A percentile compares a stretch with the other conserved stretches of the same genome.
These are phyloP conservation scores for Steinernema feltiae DNA, from an alignment of 1,140 invertebrate species.

Conservation along the genomic window DNA sequence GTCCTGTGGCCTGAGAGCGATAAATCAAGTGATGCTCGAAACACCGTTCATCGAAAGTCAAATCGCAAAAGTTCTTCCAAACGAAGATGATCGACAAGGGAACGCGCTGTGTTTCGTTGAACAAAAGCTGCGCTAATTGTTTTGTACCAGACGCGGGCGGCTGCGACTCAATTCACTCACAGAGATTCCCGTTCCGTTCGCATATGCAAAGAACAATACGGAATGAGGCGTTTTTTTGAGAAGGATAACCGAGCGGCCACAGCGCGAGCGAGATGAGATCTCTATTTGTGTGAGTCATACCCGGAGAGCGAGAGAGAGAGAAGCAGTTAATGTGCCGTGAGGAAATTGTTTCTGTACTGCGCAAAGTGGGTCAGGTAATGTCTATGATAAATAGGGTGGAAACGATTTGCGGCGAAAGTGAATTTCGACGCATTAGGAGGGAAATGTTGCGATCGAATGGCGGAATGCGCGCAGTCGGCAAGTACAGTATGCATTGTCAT, in stretches of 20 bases:
- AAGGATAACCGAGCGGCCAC: background rate
- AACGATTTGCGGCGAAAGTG: conserved; percentile 1
- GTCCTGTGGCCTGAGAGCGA: background rate
- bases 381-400: conserved; percentile 8
- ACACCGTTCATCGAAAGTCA: background rate
- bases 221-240: background rate
- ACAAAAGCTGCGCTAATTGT: background rate
- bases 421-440: background rate
- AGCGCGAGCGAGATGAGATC: background rate
- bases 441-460: background rate
- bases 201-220: background rate
- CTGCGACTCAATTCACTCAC: background rate
- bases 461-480: background rate
- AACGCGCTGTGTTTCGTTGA: no score
- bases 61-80: background rate
- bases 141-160: background rate
- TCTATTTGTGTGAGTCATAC: no score
- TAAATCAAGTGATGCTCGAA: no score
- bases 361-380: background rate
- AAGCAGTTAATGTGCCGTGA: background rate
- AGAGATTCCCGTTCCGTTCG: no score
- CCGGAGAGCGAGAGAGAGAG: no score
- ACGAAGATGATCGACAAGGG: no score
- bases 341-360: background rate
- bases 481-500: background rate